Evolutionary conservation across 2,888 invertebrate species (phyloP).

Genomic region (Caenorhabditis afra): DNA sequence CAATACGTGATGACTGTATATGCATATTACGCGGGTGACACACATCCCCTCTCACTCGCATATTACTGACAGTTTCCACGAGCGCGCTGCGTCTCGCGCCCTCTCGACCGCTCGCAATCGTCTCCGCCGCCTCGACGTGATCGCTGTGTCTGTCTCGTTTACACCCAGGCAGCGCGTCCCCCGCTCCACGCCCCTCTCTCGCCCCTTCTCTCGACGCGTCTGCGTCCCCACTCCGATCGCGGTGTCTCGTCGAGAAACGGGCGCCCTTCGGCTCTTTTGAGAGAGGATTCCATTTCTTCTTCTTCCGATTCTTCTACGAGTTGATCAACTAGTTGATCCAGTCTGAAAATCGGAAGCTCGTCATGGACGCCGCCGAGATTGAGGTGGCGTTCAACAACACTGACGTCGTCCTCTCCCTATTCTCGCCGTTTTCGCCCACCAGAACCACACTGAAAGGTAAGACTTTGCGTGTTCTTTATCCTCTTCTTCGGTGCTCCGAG

Average conservation of each 20-base stretch:
- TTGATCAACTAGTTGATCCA: neutral
- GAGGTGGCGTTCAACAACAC: slow-evolving; percentile 64
- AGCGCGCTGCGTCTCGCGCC: slow-evolving; percentile 25
- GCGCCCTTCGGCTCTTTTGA: slow-evolving; percentile 39
- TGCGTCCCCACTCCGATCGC: slow-evolving; percentile 25
- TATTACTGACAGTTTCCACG: slow-evolving; percentile 50
- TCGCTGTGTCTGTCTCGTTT: slow-evolving; percentile 41
- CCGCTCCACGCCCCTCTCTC: slow-evolving; percentile 17
- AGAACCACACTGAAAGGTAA: slow-evolving; percentile 57
- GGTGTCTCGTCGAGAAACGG: slow-evolving; percentile 16
- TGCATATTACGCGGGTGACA: slow-evolving; percentile 33
- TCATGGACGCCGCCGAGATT: slow-evolving; percentile 68
- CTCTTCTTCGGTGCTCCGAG: no score
- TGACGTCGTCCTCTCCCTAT: slow-evolving; percentile 65
- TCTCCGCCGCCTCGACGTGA: slow-evolving; percentile 8
- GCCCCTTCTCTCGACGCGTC: slow-evolving; percentile 17
- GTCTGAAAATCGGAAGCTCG: neutral
- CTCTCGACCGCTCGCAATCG: slow-evolving; percentile 7
- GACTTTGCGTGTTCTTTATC: neutral
- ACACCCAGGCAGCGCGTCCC: neutral
- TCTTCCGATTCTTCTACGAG: neutral
- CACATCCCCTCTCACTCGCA: slow-evolving; percentile 7
- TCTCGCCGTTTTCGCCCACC: slow-evolving; percentile 53
- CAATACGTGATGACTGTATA: slow-evolving; percentile 17
- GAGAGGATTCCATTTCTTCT: slow-evolving; percentile 16